Base-by-base conservation (phyloP, 2,888 invertebrate genomes). In the Mimas tiliae region DNA sequence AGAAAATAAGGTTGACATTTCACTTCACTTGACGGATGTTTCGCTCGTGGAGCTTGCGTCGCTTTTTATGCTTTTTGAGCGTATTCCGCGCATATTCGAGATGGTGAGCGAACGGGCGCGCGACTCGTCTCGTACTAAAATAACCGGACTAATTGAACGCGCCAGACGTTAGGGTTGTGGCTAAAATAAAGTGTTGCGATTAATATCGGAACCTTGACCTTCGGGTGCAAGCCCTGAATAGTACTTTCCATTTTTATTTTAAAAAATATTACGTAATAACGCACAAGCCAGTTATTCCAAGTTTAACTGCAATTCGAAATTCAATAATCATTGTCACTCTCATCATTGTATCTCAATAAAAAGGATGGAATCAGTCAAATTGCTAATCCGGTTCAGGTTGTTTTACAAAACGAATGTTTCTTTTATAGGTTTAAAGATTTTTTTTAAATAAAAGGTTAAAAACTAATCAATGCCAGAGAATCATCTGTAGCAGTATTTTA, bases 151-250 rank as follows among this genome's bases (percentile, higher is more conserved):
- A 87, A 88, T 89, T 87, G 86, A 81, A 80, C 76, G 74, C 77
- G 84, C 86, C 87, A 88, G 90, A 89, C 90, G 82, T 82, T 85
- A 87, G 88, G 88, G 86, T 84, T 86, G 84, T 75, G 74, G 84
- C 88, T 87, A 88, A 87, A 89, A 85, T 88, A 84, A 87, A 79
- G 73, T 75, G 80, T 77, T 74, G 77, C 74, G 70, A 66, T 66
- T 62, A 74, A 81, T 81, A 83, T 83, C 76, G 78, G 80, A 73
- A 77, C 75, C 77, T 77, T 72, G 76, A 75, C 73, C 72, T 68
- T 70, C 53, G 55, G 51, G 38, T 68, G 68, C 58, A 67, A 70
- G 72, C 64, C 72, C 73, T 74, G 72, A 69, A 70, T 38, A 34
- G 12, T 45, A 19, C 34, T 58, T 42, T 42, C 19, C 11, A 42